Evolutionary conservation across 1,140 invertebrate species (phyloP).

Genomic region (Aphis craccivora): DNA sequence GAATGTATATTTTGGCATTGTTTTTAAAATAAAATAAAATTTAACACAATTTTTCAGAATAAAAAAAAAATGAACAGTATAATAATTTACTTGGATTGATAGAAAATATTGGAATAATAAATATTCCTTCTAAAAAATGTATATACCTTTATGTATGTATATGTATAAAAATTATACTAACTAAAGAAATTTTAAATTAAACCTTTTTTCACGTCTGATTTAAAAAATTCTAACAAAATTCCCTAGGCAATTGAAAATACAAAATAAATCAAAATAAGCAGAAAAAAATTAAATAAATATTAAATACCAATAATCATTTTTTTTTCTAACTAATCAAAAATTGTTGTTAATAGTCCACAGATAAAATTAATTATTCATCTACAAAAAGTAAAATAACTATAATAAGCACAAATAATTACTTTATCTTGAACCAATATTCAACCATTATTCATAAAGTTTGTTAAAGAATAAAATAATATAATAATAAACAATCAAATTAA

Average conservation of each 20-base stretch:
- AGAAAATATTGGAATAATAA: neutral
- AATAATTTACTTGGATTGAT: neutral
- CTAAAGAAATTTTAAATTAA: neutral
- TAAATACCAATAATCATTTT: neutral
- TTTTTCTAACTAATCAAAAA: neutral
- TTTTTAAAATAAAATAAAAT: neutral
- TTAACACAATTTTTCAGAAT: neutral
- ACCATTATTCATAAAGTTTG: neutral
- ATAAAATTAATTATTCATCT: constrained; percentile 1
- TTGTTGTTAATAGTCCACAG: neutral
- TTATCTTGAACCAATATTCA: neutral
- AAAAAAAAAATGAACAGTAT: constrained; percentile 10
- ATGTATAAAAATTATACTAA: neutral
- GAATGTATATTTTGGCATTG: constrained; percentile 14
- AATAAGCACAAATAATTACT: neutral
- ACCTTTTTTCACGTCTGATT: neutral
- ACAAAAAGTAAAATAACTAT: constrained; percentile 9
- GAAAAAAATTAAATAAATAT: neutral
- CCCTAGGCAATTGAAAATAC: neutral
- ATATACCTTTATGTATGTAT: neutral
- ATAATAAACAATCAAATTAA: constrained; percentile 39
- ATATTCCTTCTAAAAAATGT: neutral
- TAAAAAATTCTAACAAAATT: neutral
- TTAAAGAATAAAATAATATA: constrained; percentile 32
- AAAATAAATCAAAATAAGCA: neutral